phyloP scores from a whole-genome alignment of 2,888 invertebrate species.

The Alloplasta piceator region DNA sequence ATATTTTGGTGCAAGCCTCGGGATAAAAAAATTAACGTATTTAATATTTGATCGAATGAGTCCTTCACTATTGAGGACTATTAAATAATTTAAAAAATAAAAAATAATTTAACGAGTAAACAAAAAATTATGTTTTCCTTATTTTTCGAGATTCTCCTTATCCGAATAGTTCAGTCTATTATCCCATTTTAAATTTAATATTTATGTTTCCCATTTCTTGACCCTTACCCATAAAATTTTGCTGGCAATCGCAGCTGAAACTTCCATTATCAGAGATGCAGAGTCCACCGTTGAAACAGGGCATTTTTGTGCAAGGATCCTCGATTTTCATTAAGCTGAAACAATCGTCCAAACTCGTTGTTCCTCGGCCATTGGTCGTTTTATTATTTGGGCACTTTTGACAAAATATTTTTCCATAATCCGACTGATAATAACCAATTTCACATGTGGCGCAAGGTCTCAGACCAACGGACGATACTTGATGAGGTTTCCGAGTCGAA shows the following conservation, averaged over 20 bases:
- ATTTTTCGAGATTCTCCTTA: not conserved
- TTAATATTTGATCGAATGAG: too few relatives aligned
- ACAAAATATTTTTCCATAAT: constrained; percentile 86
- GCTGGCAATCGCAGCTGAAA: constrained; percentile 84
- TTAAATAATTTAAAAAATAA: too few relatives aligned
- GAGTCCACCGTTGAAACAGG: constrained; percentile 83
- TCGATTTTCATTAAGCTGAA: constrained; percentile 83
- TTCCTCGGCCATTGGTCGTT: constrained; percentile 83
- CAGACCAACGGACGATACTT: constrained; percentile 69
- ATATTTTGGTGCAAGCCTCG: too few relatives aligned
- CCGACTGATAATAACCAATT: constrained; percentile 86
- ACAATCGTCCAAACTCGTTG: constrained; percentile 82
- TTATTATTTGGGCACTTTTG: constrained; percentile 85
- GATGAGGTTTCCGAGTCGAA: constrained; percentile 81
- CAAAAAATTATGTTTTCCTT: not conserved
- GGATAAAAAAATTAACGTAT: too few relatives aligned
- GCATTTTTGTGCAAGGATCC: constrained; percentile 84
- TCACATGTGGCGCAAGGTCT: constrained; percentile 76
- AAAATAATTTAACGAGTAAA: too few relatives aligned
- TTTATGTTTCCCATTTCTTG: not conserved
- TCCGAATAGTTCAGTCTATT: not conserved
- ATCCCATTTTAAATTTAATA: not conserved
- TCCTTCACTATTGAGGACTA: too few relatives aligned
- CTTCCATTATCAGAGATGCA: constrained; percentile 78
- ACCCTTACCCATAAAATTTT: constrained; percentile 84